phyloP scores from a whole-genome alignment of 92 coral and sea anemone species.

The Palythoa heliodiscus region DNA sequence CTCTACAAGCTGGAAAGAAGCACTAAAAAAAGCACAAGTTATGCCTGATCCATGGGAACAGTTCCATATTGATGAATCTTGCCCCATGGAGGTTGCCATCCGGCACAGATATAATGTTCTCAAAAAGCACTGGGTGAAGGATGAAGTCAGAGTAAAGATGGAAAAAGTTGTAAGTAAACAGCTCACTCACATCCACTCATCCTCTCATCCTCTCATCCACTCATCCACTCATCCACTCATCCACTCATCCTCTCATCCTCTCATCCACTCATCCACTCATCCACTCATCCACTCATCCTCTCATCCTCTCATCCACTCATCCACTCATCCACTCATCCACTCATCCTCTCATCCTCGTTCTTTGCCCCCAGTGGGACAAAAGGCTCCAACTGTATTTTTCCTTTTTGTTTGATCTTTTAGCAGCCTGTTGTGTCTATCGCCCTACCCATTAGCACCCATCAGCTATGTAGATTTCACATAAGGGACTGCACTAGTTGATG shows the following conservation, averaged over 20 bases:
- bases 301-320: background rate
- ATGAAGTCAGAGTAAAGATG: slow-evolving; percentile 95
- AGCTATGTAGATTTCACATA: no score
- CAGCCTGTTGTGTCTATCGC: no score
- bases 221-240: no score
- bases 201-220: background rate
- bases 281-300: no score
- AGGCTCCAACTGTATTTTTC: no score
- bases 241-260: background rate
- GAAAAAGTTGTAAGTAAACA: slow-evolving; percentile 75
- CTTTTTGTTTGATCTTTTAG: no score
- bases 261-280: background rate
- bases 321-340: background rate
- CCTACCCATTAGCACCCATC: no score
- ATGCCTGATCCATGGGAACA: slow-evolving; percentile 97
- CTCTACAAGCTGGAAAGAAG: slow-evolving; percentile 87
- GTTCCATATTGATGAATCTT: slow-evolving; percentile 92
- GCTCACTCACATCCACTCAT: background rate
- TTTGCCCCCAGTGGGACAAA: no score
- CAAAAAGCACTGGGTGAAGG: slow-evolving; percentile 91
- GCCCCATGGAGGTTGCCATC: slow-evolving; percentile 81
- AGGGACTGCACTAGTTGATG: no score
- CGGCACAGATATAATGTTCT: slow-evolving; percentile 94
- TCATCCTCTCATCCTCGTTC: background rate
- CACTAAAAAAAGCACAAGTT: slow-evolving; percentile 69